Base-by-base conservation (phyloP, 2,113 vertebrate genomes). In the Heterotis niloticus region DNA sequence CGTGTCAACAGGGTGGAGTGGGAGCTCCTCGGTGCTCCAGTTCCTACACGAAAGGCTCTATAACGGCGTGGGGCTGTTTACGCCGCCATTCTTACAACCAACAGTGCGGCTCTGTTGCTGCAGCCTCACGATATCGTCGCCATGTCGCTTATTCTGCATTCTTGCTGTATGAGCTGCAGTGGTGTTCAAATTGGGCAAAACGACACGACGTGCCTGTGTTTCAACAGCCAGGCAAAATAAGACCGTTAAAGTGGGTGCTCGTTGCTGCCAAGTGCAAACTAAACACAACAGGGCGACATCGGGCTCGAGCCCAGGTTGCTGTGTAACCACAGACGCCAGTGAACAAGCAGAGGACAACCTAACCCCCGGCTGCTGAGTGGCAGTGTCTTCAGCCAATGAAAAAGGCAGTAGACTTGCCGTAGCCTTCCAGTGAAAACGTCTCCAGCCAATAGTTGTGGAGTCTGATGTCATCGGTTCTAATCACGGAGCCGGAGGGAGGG, bases 301-400 rank as follows among this genome's bases (percentile, higher is more conserved):
- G 13, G 82, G 78, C 83, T 76, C 72, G 87, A 84, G 70, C 23
- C 28, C 54, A 56, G 23, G 90, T 92, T 92, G 91, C 90, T 85
- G 83, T 91, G 91, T 87, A 89, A 92, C 90, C 88, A 85, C 87
- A 87, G 90, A 92, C 90, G 91, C 92, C 85, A 81, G 78, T 71
- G 74, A 56, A 70, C 23, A 34, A 24, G 5, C 70, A 44, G 44
- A 11, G 64, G 76, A 80, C 86, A 85, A 90, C 90, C 90, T 85
- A 89, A 86, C 89, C 73, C 80, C 1, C 56, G 34, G 24, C 17
- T 12, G 28, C 59, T 89, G 86, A 92, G 56, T 0, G 90, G 89
- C 57, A 54, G 24, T 29, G 10, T n/a, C 20, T 0, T 4, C 10
- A 84, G 78, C 91, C 91, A 56, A 76, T 20, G 51, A 82, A 11